Base-by-base conservation (phyloP, 2,113 vertebrate genomes). In the Microcebus tavaratra region DNA sequence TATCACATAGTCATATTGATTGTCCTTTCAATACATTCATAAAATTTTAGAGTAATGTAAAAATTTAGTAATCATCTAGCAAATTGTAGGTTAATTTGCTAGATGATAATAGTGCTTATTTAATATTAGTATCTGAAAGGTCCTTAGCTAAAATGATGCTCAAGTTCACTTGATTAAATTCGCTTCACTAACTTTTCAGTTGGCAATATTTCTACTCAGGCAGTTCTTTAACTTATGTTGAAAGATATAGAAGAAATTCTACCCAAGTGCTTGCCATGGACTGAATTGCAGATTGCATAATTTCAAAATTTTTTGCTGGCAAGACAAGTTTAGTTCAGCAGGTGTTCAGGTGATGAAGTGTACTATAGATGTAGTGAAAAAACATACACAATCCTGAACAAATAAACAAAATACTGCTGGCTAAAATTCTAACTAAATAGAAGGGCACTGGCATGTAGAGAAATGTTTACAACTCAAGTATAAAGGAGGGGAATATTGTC, bases 221-320 rank as follows among this genome's bases (percentile, higher is more conserved):
- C 53, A 95, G 97, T 98, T 97, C 96, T 98, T 96, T 97, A 97
- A 97, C 97, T 98, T 98, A 96, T 97, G 96, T 98, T 98, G 98
- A 98, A 98, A 98, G 89, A 96, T 97, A 96, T 97, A 98, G 97
- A 98, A 98, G 98, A 99, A 98, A 99, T 98, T 98, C 98, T 98
- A 98, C 92, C 98, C 96, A 97, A 98, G 95, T 97, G 94, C 98
- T 98, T 98, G 63, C 98, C 65, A 72, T 97, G 97, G 93, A 97
- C 91, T 98, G 95, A 98, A 98, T 98, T 97, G 90, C 53, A 95
- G 98, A 98, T 99, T 99, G 98, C 98, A 98, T 98, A 98, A 99
- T 98, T 98, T 97, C 82, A 97, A 82, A 94, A 97, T 96, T 98
- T 97, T 97, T 98, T 98, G 96, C 98, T 99, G 98, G 98, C 97